Percentiles rank a stretch among this genome's conserved stretches.
phyloP scores from a whole-genome alignment of 2,888 invertebrate genomes.

The Cyclophora punctaria region DNA sequence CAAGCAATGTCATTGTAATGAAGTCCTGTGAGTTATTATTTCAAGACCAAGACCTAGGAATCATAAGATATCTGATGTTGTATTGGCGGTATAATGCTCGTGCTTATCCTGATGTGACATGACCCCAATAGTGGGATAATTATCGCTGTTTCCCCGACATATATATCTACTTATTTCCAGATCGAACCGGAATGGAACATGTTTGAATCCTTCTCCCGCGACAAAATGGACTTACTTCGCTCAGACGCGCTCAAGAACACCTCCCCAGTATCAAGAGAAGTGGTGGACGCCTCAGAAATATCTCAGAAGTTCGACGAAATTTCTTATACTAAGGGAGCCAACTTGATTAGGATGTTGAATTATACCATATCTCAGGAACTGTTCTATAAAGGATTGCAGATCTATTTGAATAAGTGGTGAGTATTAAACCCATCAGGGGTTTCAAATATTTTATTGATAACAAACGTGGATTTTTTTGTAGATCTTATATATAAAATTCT shows the following conservation, averaged over 20 bases:
- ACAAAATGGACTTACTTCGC: constrained; percentile 72
- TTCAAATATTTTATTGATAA: too few species aligned
- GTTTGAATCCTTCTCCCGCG: constrained; percentile 67
- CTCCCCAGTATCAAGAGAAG: constrained; percentile 68
- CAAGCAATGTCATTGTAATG: too few species aligned
- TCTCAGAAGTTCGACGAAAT: constrained; percentile 77
- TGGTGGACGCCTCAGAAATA: constrained; percentile 72
- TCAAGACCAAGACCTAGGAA: too few species aligned
- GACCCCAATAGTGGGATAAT: too few species aligned
- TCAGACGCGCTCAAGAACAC: constrained; percentile 72
- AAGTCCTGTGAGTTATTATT: too few species aligned
- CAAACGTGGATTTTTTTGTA: too few species aligned
- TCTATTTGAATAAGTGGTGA: constrained; percentile 74
- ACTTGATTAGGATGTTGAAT: constrained; percentile 76
- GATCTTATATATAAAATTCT: too few species aligned
- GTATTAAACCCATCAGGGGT: constrained; percentile 15
- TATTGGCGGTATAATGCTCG: too few species aligned
- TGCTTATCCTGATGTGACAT: too few species aligned
- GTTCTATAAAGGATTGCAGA: constrained; percentile 68
- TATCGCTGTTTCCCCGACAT: too few species aligned
- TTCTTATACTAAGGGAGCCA: constrained; percentile 74
- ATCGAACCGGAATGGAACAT: constrained; percentile 74
- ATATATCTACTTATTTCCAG: constrained; percentile 36
- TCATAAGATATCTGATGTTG: too few species aligned
- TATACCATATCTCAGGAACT: constrained; percentile 66